phyloP scores from a whole-genome alignment of 2,888 invertebrate genomes.

The Schrankia costaestrigalis region DNA sequence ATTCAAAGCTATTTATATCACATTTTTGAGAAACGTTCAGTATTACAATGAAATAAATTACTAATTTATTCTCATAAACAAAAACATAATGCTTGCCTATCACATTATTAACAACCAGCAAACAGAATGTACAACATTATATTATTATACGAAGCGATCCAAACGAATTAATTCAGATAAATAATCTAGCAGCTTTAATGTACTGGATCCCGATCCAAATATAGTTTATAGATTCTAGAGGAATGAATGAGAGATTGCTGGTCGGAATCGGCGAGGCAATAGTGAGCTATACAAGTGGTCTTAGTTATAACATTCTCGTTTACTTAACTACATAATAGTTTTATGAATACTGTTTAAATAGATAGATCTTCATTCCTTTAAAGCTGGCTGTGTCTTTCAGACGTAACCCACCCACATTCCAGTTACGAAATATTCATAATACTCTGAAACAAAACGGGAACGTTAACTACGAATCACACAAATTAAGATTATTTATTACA shows the following conservation, averaged over 20 bases:
- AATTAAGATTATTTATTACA: constrained; percentile 4
- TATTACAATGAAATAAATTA: constrained; percentile 48
- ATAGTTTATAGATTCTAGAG: constrained; percentile 13
- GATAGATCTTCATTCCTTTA: constrained; percentile 75
- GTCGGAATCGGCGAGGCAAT: constrained; percentile 56
- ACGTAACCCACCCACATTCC: constrained; percentile 50
- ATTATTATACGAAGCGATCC: constrained; percentile 16
- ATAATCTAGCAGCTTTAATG: constrained; percentile 6
- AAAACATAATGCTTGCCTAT: constrained; percentile 40
- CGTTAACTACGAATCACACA: constrained; percentile 1
- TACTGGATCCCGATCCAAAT: constrained; percentile 8
- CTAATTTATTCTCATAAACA: constrained; percentile 37
- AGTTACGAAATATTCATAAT: constrained; percentile 57
- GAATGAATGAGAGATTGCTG: constrained; percentile 31
- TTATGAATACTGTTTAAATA: constrained; percentile 76
- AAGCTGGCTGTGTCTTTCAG: constrained; percentile 56
- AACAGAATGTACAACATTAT: constrained; percentile 20
- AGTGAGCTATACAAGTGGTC: constrained; percentile 52
- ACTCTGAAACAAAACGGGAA: constrained; percentile 48
- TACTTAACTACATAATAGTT: constrained; percentile 67
- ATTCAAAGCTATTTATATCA: constrained; percentile 69
- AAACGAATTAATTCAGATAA: constrained; percentile 10
- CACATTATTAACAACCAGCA: constrained; percentile 40
- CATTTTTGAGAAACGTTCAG: constrained; percentile 62
- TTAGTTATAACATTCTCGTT: constrained; percentile 47